Evolutionary conservation across 2,797 vertebrate genomes (phyloP), one percentile per base, ranked within the genome.

Genomic region (Botia kubotai): DNA sequence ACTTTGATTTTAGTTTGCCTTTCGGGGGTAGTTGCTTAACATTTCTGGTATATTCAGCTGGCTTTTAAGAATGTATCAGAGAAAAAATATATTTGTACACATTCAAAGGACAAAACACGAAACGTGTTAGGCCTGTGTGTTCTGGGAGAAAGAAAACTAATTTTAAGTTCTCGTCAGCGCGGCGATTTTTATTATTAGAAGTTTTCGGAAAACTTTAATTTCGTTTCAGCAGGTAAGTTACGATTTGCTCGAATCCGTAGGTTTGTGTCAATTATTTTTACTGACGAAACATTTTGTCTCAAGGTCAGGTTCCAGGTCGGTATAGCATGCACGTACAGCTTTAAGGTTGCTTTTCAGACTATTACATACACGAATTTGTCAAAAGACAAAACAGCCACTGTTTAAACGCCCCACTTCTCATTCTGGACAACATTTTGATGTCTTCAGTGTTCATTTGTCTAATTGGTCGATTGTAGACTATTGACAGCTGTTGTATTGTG

Each of bases 401-500:
- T 10, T 46, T 46, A 73, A 29, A 70, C 83, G 13, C 33, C 72
- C 29, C 62, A 17, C 52, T 58, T 60, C 53, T 89, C 75, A 23
- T 72, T 86, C 85, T 87, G 85, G 86, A 85, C 83, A 81, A 89
- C 86, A 88, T 92, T 91, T 90, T 89, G 86, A 90, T 90, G 91
- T 93, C 87, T 92, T 89, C 88, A 77, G 90, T 93, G 91, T 92
- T 94, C 90, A 90, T 94, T 93, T 94, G 92, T 94, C 76, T 82
- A 77, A 92, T 92, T 92, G 92, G 90, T 93, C 87, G 89, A 92
- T 91, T 93, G 92, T 94, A 80, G 78, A 66, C 78, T 80, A 92
- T 92, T 91, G 88, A 93, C 92, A 93, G 92, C 90, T 94, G 92
- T 94, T 93, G 93, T 94, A 93, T 94, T 94, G 93, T 95, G 93